phyloP scores from a whole-genome alignment of 2,113 vertebrate genomes.

The Edolisoma coerulescens region DNA sequence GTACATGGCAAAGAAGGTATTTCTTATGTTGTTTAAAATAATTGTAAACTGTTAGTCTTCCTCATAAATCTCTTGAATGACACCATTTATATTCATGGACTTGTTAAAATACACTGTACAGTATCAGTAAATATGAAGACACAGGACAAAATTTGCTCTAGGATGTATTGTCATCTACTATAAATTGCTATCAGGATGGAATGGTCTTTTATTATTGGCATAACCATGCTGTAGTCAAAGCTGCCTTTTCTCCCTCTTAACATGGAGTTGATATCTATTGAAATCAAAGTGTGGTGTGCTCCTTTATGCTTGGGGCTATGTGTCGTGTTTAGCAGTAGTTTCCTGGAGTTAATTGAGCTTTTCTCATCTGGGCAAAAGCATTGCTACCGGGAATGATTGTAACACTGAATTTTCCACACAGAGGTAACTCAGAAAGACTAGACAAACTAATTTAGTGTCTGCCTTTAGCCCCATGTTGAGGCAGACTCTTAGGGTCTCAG shows the following conservation, averaged over 20 bases:
- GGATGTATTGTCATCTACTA: not conserved
- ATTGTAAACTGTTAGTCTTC: not conserved
- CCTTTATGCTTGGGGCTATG: not conserved
- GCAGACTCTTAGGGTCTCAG: not conserved
- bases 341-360: not conserved
- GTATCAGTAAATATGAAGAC: not conserved
- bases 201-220: not conserved
- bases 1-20: not conserved
- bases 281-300: not conserved
- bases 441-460: not conserved
- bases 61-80: not conserved
- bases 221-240: not conserved
- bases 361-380: not conserved
- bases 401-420: not conserved
- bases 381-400: not conserved
- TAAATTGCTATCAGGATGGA: not conserved
- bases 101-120: not conserved
- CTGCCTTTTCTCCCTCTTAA: not conserved
- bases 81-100: not conserved
- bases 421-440: not conserved
- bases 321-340: not conserved
- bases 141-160: not conserved
- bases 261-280: not conserved
- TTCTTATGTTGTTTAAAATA: not conserved
- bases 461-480: not conserved